Evolutionary conservation across 2,797 vertebrate species (phyloP), one percentile per base, ranked within the genome.

Genomic region (Parambassis ranga): DNA sequence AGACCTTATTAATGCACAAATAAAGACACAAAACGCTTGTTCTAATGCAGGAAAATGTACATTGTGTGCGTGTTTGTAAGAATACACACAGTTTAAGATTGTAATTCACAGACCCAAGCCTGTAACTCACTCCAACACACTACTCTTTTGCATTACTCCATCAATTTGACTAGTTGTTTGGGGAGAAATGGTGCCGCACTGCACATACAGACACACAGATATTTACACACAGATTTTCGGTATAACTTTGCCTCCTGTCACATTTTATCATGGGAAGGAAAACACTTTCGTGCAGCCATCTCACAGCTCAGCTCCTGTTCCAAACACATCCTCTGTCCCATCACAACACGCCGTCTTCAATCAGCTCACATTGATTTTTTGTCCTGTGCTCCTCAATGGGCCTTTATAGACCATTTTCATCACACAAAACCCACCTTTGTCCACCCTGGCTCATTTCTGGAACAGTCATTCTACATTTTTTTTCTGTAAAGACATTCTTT

Each of bases 401-500:
- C 59, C 79, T 89, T 88, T 89, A 85, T 86, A 82, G 77, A 37
- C 53, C 52, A 63, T 75, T 86, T 80, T 80, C 76, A 69, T 24
- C 32, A 23, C 70, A 91, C 88, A 88, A 83, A 85, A 77, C 77
- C 73, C 55, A 74, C 85, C 82, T 82, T 91, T 90, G 85, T 91
- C 57, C 75, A 47, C 51, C 24, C 1, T 16, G 64, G 59, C 19
- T 47, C 16, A 57, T 63, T 66, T 79, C 51, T 70, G 55, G 62
- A 67, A 59, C 59, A 79, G 67, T 56, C 56, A 10, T 72, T 78
- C 43, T 13, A 49, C 51, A 35, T 68, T 31, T 47, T 56, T 24
- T 30, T 23, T 67, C 49, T 43, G 44, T 53, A 44, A 38, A 55
- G 42, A 58, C 41, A 37, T 49, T 52, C 72, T 86, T 83, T 91